Percentiles rank a stretch among this genome's conserved stretches.
These are phyloP conservation scores for Zaprionus ornatus DNA, from an alignment of 1,140 invertebrate species.

Conservation along the genomic window DNA sequence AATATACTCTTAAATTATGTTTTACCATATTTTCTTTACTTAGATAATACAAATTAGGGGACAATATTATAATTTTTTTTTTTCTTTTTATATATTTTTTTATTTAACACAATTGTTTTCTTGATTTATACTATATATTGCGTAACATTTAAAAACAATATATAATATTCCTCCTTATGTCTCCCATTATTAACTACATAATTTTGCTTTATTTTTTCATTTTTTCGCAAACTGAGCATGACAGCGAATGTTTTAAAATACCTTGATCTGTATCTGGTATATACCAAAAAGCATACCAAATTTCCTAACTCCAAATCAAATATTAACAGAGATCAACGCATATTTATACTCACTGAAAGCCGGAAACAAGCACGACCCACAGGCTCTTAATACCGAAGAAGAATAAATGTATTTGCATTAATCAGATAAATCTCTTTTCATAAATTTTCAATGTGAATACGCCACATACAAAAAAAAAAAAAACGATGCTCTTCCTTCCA, in stretches of 20 bases:
- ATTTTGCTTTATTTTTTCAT: neutral
- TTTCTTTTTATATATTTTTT: too few relatives aligned
- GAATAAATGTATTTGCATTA: conserved; percentile 1
- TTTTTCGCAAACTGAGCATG: neutral
- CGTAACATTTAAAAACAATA: too few relatives aligned
- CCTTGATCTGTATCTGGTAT: neutral
- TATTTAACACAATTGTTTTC: too few relatives aligned
- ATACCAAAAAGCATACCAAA: neutral
- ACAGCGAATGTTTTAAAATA: neutral
- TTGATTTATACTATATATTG: too few relatives aligned
- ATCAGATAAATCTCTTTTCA: neutral
- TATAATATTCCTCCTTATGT: too few relatives aligned
- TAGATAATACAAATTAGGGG: too few relatives aligned
- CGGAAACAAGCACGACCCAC: neutral
- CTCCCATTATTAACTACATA: too few relatives aligned
- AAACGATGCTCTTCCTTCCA: neutral
- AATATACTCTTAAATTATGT: too few relatives aligned
- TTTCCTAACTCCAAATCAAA: neutral
- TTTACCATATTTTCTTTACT: too few relatives aligned
- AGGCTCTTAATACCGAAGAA: neutral
- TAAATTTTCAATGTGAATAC: neutral
- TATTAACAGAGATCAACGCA: neutral
- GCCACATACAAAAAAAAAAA: neutral
- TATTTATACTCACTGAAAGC: neutral
- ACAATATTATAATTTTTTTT: too few relatives aligned